phyloP scores from a whole-genome alignment of 2,113 vertebrate genomes.

The Corydoras sp. region DNA sequence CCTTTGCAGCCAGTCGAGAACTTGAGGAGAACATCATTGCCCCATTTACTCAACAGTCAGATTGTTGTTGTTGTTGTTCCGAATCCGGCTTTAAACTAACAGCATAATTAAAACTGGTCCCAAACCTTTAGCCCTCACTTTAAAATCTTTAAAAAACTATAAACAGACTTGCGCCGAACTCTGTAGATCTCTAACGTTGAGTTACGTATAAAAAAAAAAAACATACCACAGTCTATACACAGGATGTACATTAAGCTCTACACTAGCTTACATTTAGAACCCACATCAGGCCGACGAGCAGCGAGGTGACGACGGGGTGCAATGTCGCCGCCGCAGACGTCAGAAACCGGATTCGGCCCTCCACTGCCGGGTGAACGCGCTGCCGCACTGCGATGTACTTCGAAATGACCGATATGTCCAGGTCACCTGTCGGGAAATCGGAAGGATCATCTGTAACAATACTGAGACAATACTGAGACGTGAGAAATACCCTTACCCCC shows the following conservation, averaged over 20 bases:
- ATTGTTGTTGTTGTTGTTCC: too few species aligned
- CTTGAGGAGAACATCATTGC: too few species aligned
- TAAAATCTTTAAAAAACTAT: too few species aligned
- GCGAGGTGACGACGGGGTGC: slow-evolving; percentile 38
- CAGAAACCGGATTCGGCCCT: slow-evolving; percentile 77
- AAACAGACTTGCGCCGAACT: too few species aligned
- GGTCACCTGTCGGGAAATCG: slow-evolving; percentile 66
- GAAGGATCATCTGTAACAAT: neutral
- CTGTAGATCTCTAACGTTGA: too few species aligned
- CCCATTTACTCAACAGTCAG: too few species aligned
- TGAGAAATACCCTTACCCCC: too few species aligned
- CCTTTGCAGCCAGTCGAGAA: too few species aligned
- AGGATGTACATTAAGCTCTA: neutral
- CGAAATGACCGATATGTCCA: slow-evolving; percentile 73
- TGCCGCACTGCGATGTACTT: slow-evolving; percentile 72
- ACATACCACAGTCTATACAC: slow-evolving; percentile 42
- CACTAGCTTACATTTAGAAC: slow-evolving; percentile 12
- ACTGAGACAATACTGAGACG: too few species aligned
- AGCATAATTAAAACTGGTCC: too few species aligned
- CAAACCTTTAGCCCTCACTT: too few species aligned
- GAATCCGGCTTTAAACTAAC: too few species aligned
- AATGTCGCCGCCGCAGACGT: slow-evolving; percentile 30
- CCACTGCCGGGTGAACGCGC: slow-evolving; percentile 75
- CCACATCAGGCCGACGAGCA: slow-evolving; percentile 43
- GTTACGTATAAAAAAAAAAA: slow-evolving; percentile 32